Evolutionary conservation across 2,113 vertebrate genomes (phyloP).

Genomic region (Danionella cerebrum): DNA sequence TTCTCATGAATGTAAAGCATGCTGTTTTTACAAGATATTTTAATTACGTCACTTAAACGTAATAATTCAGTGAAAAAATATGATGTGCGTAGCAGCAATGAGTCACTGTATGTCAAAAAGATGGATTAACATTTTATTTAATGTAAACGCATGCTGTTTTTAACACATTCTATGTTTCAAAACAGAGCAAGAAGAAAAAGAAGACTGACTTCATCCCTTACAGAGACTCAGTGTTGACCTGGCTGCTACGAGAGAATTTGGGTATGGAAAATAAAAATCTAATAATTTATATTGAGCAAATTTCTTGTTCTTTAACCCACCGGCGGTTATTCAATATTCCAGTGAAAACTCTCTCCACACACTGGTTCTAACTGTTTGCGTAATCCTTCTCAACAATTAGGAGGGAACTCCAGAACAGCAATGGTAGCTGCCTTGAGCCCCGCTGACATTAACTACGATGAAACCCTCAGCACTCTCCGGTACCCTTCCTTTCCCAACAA

Average conservation of each 20-base stretch:
- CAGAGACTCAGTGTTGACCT: slow-evolving; percentile 94
- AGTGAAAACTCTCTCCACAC: background rate
- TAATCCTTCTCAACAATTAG: slow-evolving; percentile 35
- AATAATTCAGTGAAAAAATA: no score
- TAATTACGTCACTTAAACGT: no score
- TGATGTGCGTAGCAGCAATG: no score
- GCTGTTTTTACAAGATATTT: no score
- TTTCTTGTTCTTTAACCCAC: background rate
- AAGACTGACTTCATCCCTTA: slow-evolving; percentile 97
- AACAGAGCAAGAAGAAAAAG: slow-evolving; percentile 98
- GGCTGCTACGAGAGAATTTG: slow-evolving; percentile 96
- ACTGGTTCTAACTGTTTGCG: background rate
- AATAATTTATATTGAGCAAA: no score
- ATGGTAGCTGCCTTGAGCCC: slow-evolving; percentile 98
- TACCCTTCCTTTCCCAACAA: slow-evolving; percentile 45
- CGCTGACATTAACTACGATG: slow-evolving; percentile 97
- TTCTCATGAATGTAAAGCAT: no score
- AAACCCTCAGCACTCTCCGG: slow-evolving; percentile 98
- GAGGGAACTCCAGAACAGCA: slow-evolving; percentile 92
- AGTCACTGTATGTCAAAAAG: no score
- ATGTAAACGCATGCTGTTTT: background rate
- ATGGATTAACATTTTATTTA: no score
- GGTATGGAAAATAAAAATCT: slow-evolving; percentile 62
- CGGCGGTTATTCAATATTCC: background rate
- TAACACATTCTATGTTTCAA: slow-evolving; percentile 16